Evolutionary conservation across 2,888 invertebrate species (phyloP), one percentile per base, ranked within the genome.

Genomic region (Drosophila setosimentum): DNA sequence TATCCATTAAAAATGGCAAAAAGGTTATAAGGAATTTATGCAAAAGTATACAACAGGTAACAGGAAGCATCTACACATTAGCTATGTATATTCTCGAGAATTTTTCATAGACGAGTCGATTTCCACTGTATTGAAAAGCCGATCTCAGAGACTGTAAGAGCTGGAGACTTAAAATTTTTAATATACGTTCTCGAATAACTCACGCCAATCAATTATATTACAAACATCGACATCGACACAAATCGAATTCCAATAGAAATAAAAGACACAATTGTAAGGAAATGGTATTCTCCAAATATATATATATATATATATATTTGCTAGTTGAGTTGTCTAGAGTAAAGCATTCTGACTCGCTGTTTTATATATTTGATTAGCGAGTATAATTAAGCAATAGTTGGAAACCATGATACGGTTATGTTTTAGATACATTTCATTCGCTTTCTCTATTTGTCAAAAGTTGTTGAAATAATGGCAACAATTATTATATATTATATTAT

Each of bases 161-260:
- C n/a, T 40, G 40, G 8, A n/a, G 10, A 5, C n/a, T 2, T 40
- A 2, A 0, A 11, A 40, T 40, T 21, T 0, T 13, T 0, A 0
- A 37, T 37, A 37, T 3, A 37, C 18, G 7, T 18, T 37, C 18
- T 37, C 13, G 42, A 0, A 16, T 11, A 42, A 42, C 42, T 21
- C 21, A 42, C 11, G 21, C 5, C 21, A 1, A 21, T 21, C 11
- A 21, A 11, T 21, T 16, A 16, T 24, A 16, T 16, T 16, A 24
- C 0, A 16, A 45, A 16, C 16, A 21, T 11, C 10, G 8, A 10
- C 37, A 45, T 16, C 8, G 21, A 16, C 13, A 16, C 21, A 45
- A 16, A 45, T 45, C 21, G 8, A 45, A 8, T 45, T 16, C 8
- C 45, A 7, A 16, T 45, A 2, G 42, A 21, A 11, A n/a, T 18